These are phyloP conservation scores for Cassiopea xamachana DNA, from an alignment of 30 jellyfish, hydroid and myxozoan species.

Conservation along the genomic window DNA sequence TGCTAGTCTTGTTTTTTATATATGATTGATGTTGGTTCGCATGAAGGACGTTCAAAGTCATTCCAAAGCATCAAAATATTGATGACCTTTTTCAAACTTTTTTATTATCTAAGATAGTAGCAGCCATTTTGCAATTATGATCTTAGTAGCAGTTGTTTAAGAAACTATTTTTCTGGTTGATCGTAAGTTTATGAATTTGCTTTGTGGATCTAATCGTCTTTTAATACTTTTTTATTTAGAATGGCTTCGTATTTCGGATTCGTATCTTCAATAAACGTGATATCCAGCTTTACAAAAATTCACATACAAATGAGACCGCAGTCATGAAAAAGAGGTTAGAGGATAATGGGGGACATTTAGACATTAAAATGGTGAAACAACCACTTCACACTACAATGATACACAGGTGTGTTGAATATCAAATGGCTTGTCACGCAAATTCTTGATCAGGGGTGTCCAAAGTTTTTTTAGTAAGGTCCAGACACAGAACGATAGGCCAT, in stretches of 20 bases:
- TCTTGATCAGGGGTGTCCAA: too few relatives aligned
- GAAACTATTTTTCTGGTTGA: neutral
- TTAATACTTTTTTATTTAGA: conserved; percentile 30
- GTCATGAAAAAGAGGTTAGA: conserved; percentile 61
- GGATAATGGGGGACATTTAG: conserved; percentile 49
- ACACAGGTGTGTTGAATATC: conserved; percentile 59
- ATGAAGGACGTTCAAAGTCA: too few relatives aligned
- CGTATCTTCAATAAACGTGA: conserved; percentile 87
- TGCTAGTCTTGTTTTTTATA: neutral
- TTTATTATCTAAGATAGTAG: too few relatives aligned
- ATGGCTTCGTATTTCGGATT: conserved; percentile 86
- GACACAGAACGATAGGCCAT: too few relatives aligned
- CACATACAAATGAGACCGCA: conserved; percentile 14
- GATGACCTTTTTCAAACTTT: too few relatives aligned
- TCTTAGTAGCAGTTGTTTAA: too few relatives aligned
- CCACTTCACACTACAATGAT: conserved; percentile 87
- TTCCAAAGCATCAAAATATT: too few relatives aligned
- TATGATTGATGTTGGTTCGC: too few relatives aligned
- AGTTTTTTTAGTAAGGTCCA: too few relatives aligned
- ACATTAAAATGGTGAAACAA: conserved; percentile 62
- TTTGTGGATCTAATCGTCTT: neutral
- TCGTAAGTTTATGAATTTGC: neutral
- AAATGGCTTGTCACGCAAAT: neutral
- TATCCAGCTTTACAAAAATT: conserved; percentile 60
- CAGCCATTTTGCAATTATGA: too few relatives aligned